phyloP scores from a whole-genome alignment of 2,113 vertebrate genomes.

The Orthonyx spaldingii region DNA sequence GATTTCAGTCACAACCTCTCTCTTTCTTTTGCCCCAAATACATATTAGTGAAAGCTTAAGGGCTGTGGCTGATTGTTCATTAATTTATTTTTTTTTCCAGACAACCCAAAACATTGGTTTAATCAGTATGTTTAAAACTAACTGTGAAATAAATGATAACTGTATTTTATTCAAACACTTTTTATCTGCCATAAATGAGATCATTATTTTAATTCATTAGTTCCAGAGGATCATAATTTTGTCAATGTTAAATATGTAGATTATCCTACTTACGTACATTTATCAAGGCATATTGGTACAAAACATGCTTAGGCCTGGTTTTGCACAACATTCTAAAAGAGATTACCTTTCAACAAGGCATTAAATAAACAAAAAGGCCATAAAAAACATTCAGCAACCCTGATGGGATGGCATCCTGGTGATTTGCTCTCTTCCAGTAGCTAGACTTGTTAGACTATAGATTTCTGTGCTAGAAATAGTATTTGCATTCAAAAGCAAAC shows the following conservation, averaged over 20 bases:
- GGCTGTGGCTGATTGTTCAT: neutral
- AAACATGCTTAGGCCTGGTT: neutral
- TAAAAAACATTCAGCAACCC: neutral
- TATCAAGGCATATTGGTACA: neutral
- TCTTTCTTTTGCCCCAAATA: neutral
- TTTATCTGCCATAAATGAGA: neutral
- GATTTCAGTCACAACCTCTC: neutral
- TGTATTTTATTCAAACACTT: neutral
- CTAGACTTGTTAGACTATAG: neutral
- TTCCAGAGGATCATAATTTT: neutral
- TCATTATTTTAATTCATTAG: neutral
- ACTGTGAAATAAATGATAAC: neutral
- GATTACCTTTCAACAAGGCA: neutral
- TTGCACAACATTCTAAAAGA: neutral
- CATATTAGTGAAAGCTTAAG: neutral
- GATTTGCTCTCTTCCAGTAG: neutral
- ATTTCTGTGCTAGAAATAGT: neutral
- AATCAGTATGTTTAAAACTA: neutral
- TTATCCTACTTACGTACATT: neutral
- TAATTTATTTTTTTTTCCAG: neutral
- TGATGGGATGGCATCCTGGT: neutral
- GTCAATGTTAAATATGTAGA: neutral
- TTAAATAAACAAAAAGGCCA: neutral
- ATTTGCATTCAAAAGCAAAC: neutral
- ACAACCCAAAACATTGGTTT: neutral